phyloP scores from a whole-genome alignment of 2,888 invertebrate species.

The Lordiphosa fenestrarum region DNA sequence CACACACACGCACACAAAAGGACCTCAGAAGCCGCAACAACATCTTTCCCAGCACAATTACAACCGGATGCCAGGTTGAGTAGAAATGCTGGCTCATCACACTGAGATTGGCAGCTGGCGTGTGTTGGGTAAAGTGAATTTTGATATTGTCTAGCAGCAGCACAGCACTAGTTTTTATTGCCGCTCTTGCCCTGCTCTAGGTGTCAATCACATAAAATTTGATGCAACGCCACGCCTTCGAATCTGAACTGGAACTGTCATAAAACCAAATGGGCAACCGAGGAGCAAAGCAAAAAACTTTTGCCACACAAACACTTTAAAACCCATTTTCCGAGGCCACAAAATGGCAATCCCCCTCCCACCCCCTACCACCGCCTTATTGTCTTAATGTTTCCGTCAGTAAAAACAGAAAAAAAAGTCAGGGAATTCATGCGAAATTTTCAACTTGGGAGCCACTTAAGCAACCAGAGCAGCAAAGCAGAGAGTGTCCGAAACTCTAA shows the following conservation, averaged over 20 bases:
- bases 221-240: constrained; percentile 14
- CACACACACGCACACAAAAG: constrained; percentile 29
- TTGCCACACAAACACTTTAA: constrained; percentile 46
- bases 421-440: constrained; percentile 59
- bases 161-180: constrained; percentile 1
- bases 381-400: constrained; percentile 33
- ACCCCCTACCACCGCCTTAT: constrained; percentile 10
- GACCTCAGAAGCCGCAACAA: constrained; percentile 62
- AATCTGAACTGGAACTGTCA: constrained; percentile 45
- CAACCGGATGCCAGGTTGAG: constrained; percentile 21
- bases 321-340: constrained; percentile 52
- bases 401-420: constrained; percentile 9
- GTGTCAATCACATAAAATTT: constrained; percentile 16
- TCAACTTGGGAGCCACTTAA: constrained; percentile 38
- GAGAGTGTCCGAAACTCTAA: constrained; percentile 43
- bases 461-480: constrained; percentile 5
- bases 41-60: constrained; percentile 52
- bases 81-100: constrained; percentile 9
- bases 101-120: constrained; percentile 10
- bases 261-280: constrained; percentile 44
- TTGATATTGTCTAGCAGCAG: neutral
- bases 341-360: constrained; percentile 32
- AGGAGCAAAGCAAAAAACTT: constrained; percentile 15
- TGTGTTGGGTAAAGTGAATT: neutral
- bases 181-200: neutral